Percentiles rank a stretch among this genome's conserved stretches.
Conservation (phyloP, 1,140 invertebrate genomes). For the Cydia fagiglandana region DNA sequence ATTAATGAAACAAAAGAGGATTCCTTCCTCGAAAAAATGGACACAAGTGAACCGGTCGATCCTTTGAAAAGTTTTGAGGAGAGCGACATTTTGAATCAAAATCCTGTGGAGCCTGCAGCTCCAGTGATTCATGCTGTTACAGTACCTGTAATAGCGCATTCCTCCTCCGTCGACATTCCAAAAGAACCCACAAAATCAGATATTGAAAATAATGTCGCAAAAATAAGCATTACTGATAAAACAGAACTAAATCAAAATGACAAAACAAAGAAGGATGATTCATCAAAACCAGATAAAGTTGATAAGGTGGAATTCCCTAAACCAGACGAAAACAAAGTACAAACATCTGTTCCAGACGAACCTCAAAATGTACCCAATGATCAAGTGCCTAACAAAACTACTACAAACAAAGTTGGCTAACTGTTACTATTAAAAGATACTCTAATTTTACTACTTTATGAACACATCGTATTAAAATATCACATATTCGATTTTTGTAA, state of each 20-base stretch:
- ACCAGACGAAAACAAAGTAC: constrained; percentile 20
- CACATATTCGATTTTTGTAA: constrained; percentile 3
- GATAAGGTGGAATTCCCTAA: neutral
- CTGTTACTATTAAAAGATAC: neutral
- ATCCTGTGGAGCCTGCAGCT: neutral
- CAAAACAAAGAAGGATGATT: neutral
- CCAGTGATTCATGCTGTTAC: constrained; percentile 12
- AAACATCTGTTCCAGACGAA: constrained; percentile 11
- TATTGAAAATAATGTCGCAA: neutral
- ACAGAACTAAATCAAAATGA: neutral
- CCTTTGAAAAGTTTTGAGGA: constrained; percentile 4
- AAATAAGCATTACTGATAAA: constrained; percentile 16
- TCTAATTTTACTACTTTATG: neutral
- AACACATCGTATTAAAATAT: neutral
- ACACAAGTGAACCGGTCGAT: constrained; percentile 28
- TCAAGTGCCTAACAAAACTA: constrained; percentile 13
- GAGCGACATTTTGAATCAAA: neutral
- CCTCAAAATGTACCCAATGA: constrained; percentile 7
- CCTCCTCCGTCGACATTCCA: neutral
- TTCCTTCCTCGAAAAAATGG: constrained; percentile 15
- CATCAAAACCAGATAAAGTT: neutral
- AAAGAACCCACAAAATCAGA: neutral
- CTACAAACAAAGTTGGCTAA: constrained; percentile 24
- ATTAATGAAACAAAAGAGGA: constrained; percentile 21
- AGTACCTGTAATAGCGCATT: constrained; percentile 24